Evolutionary conservation across 2,113 vertebrate genomes (phyloP).

Genomic region (Machaerirhynchus nigripectus): DNA sequence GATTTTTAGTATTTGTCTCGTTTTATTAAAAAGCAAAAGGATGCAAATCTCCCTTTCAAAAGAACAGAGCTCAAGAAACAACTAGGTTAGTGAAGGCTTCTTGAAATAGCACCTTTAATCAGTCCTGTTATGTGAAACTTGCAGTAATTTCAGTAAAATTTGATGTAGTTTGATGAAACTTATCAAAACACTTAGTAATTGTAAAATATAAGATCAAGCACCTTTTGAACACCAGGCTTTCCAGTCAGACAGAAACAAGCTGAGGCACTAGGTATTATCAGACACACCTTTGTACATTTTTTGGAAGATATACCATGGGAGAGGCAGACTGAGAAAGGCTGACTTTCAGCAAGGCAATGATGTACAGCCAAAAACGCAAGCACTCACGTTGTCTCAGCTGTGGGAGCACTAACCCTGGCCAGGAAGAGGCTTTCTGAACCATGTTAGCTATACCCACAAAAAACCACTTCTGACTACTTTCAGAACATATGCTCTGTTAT

Average conservation of each 20-base stretch:
- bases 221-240: neutral
- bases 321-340: neutral
- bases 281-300: neutral
- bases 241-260: neutral
- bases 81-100: neutral
- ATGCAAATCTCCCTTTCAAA: constrained; percentile 5
- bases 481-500: constrained; percentile 19
- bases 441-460: neutral
- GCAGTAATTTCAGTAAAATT: neutral
- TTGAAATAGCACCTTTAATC: constrained; percentile 4
- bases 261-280: neutral
- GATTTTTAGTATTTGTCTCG: neutral
- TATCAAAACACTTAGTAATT: neutral
- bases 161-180: neutral
- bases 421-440: neutral
- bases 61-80: neutral
- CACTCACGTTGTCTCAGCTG: neutral
- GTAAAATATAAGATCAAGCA: neutral
- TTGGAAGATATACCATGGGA: neutral
- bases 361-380: neutral
- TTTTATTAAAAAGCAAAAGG: constrained; percentile 34
- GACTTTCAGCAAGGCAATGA: neutral
- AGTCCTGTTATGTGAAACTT: neutral
- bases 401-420: neutral
- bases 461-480: constrained; percentile 9